A percentile compares a stretch with the other conserved stretches of the same genome.
Evolutionary conservation across 2,888 invertebrate genomes (phyloP).

Genomic region (Heliconius cydno): DNA sequence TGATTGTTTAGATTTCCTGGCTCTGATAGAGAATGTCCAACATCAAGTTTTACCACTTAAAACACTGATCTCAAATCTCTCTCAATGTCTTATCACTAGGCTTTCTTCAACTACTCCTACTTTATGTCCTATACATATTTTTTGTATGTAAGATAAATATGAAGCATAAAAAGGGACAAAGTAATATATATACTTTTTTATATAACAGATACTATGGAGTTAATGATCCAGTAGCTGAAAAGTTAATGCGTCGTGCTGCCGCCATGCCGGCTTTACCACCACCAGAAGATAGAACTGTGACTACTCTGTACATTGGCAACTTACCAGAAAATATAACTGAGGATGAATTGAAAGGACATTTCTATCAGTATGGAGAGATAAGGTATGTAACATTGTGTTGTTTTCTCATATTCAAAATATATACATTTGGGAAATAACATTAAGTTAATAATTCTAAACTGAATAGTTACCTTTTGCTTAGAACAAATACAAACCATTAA

Average conservation of each 20-base stretch:
- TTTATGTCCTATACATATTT: too few relatives aligned
- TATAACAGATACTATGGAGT: constrained; percentile 91
- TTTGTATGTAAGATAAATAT: too few relatives aligned
- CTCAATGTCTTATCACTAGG: too few relatives aligned
- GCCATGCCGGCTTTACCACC: constrained; percentile 97
- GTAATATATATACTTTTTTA: not conserved
- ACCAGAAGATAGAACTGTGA: constrained; percentile 97
- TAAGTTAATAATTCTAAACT: too few relatives aligned
- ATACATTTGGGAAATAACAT: too few relatives aligned
- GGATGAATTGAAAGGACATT: constrained; percentile 96
- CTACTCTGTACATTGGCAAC: constrained; percentile 98
- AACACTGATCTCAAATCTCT: not conserved
- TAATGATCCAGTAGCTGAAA: constrained; percentile 98
- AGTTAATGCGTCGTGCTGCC: constrained; percentile 93
- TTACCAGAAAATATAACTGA: constrained; percentile 94
- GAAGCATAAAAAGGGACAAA: too few relatives aligned
- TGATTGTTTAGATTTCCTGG: too few relatives aligned
- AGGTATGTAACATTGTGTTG: constrained; percentile 70
- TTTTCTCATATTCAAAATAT: too few relatives aligned
- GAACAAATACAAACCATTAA: too few relatives aligned
- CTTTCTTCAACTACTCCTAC: too few relatives aligned
- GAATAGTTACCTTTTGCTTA: too few relatives aligned
- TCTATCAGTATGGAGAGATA: constrained; percentile 99
- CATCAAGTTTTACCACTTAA: not conserved
- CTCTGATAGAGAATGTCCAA: too few relatives aligned